phyloP scores from a whole-genome alignment of 2,113 vertebrate species.

The Siniperca chuatsi region DNA sequence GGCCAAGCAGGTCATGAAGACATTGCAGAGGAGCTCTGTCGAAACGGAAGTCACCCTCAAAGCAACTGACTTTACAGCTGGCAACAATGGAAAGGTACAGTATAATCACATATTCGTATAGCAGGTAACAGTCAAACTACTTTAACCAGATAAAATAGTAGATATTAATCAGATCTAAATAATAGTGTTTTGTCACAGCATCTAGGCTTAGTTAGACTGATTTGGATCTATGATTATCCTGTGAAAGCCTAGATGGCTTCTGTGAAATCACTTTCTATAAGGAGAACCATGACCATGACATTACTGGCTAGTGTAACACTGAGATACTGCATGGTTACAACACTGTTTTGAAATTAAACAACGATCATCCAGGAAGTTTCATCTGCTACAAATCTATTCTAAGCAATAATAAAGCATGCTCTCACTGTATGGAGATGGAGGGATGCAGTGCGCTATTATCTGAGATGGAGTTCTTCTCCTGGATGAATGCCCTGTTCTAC shows the following conservation, averaged over 20 bases:
- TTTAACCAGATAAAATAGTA: neutral
- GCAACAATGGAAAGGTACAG: conserved; percentile 4
- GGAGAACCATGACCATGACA: conserved; percentile 4
- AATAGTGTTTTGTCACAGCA: neutral
- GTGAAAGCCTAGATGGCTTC: conserved; percentile 14
- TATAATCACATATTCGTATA: neutral
- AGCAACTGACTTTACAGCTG: conserved; percentile 17
- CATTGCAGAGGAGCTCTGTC: conserved; percentile 80
- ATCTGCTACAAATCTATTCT: conserved; percentile 57
- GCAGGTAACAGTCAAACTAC: neutral
- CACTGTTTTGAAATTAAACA: conserved; percentile 57
- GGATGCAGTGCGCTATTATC: conserved; percentile 67
- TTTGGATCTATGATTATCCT: conserved; percentile 10
- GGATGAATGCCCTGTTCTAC: conserved; percentile 89
- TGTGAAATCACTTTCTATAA: conserved; percentile 6
- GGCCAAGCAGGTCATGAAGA: conserved; percentile 88
- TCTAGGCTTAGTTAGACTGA: neutral
- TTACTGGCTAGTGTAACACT: conserved; percentile 14
- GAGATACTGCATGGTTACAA: conserved; percentile 4
- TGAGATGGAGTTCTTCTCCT: conserved; percentile 70
- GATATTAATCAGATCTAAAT: conserved; percentile 20
- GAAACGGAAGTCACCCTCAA: conserved; percentile 87
- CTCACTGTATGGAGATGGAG: conserved; percentile 70
- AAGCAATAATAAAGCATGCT: conserved; percentile 67
- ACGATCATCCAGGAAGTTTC: conserved; percentile 56